These are phyloP conservation scores for Parochlus steinenii DNA, from an alignment of 2,888 invertebrate genomes.

Conservation along the genomic window DNA sequence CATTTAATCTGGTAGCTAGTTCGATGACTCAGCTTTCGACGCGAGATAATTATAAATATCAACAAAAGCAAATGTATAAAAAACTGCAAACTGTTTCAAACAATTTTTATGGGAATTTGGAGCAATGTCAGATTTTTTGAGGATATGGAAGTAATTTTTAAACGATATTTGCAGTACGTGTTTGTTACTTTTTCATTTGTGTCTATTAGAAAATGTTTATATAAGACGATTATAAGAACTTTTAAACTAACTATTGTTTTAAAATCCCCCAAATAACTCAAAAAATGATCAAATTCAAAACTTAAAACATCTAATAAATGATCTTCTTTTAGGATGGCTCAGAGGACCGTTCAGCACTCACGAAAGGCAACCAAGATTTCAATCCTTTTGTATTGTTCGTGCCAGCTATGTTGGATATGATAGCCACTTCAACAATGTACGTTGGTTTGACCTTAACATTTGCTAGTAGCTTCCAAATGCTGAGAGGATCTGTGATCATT, in stretches of 20 bases:
- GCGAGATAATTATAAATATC: not conserved
- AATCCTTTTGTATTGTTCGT: conserved; percentile 65
- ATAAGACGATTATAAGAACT: conserved; percentile 4
- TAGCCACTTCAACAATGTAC: conserved; percentile 80
- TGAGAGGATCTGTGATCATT: conserved; percentile 75
- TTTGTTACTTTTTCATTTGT: no score
- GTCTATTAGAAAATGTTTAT: no score
- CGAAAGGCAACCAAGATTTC: conserved; percentile 55
- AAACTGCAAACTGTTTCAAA: no score
- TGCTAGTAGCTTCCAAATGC: conserved; percentile 92
- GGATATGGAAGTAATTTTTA: no score
- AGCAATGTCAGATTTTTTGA: no score
- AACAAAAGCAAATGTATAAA: no score
- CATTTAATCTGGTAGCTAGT: not conserved
- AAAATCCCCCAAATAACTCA: not conserved
- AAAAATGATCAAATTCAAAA: not conserved
- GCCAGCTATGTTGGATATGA: conserved; percentile 79
- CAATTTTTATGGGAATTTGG: no score
- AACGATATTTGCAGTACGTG: no score
- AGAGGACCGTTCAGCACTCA: conserved; percentile 41
- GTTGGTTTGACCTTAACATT: conserved; percentile 81
- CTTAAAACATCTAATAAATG: conserved; percentile 1
- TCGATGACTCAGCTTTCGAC: not conserved
- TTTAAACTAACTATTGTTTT: not conserved
- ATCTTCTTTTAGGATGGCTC: conserved; percentile 23